phyloP scores from a whole-genome alignment of 2,888 invertebrate genomes.

The Synergus gifuensis region DNA sequence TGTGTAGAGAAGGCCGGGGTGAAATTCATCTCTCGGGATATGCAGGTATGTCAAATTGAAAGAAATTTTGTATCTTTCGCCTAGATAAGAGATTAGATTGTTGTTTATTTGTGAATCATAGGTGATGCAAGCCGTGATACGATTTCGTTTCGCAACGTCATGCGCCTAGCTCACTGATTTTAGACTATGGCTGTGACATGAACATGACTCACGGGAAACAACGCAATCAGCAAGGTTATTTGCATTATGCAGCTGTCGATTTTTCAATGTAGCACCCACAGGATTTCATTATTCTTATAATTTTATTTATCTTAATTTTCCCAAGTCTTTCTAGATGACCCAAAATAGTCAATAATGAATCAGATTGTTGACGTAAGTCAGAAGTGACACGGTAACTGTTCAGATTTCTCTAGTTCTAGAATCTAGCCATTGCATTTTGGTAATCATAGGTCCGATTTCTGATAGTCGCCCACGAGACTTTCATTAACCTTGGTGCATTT shows the following conservation, averaged over 20 bases:
- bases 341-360: slow-evolving; percentile 33
- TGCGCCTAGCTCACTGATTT: slow-evolving; percentile 54
- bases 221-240: slow-evolving; percentile 71
- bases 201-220: slow-evolving; percentile 69
- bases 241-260: slow-evolving; percentile 55
- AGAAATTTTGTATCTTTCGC: slow-evolving; percentile 34
- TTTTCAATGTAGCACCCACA: slow-evolving; percentile 6
- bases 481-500: neutral
- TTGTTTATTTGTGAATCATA: slow-evolving; percentile 1
- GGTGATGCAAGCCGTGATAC: neutral
- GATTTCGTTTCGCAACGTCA: slow-evolving; percentile 69
- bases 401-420: slow-evolving; percentile 18
- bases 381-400: slow-evolving; percentile 24
- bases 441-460: neutral
- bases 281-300: neutral
- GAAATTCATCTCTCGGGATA: slow-evolving; percentile 78
- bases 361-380: slow-evolving; percentile 37
- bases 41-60: slow-evolving; percentile 72
- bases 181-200: slow-evolving; percentile 51
- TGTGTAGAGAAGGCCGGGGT: slow-evolving; percentile 79
- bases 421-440: neutral
- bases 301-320: neutral
- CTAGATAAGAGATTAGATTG: neutral
- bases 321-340: neutral
- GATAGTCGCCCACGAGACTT: neutral